Evolutionary conservation across 2,888 invertebrate species (phyloP), one percentile per base, ranked within the genome.

Genomic region (Morpho helenor): DNA sequence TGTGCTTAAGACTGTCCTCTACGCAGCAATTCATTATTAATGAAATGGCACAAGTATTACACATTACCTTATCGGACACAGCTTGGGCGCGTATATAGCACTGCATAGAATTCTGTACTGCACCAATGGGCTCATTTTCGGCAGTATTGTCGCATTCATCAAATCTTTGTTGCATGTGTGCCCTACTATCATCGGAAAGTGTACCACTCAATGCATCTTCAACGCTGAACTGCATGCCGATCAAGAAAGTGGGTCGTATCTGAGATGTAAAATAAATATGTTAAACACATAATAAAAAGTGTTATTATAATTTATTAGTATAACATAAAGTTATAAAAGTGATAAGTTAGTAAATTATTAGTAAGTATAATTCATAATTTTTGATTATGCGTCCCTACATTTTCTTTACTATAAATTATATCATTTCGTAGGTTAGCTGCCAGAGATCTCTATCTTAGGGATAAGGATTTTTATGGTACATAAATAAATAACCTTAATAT

Each of bases 21-120:
- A 16, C 31, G 31, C 31, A 31, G 31, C 3, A 31, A 31, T 3
- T 31, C 0, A 10, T 49, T 51, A 43, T 1, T 51, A 51, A 22
- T n/a, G 8, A 49, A 8, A 39, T 8, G 8, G 23, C 4, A 47
- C 23, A 10, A 22, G 2, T 47, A 22, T 31, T 31, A 31, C 31
- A 31, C 31, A 31, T 46, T 70, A 92, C 91, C 93, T 96, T 94
- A 66, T 94, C 93, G 0, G 91, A 66, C 0, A 93, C 86, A 4
- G 87, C 87, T 70, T 93, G 92, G 0, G 80, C 66, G 8, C 84
- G 82, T 6, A 93, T 70, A 65, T 91, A 92, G 65, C 84, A 80
- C 66, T 93, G 93, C 87, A 92, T 91, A 0, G 88, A 83, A 40
- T 79, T 77, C 61, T 91, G 91, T 3, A 78, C 82, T 1, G 66